Evolutionary conservation across 2,797 vertebrate species (phyloP).

Genomic region (Sebastes alutus): DNA sequence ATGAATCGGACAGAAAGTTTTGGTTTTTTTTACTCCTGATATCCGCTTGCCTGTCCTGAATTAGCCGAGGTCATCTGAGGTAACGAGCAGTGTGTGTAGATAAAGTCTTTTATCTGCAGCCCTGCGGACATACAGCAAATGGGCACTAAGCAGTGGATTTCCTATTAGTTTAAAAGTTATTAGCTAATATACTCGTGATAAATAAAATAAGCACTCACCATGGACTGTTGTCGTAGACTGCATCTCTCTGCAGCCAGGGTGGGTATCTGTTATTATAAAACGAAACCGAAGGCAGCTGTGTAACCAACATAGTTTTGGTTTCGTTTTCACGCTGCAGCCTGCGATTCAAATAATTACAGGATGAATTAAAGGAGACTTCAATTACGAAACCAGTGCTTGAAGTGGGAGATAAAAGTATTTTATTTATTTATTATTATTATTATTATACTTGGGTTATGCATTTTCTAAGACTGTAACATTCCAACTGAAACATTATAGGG

Average conservation of each 20-base stretch:
- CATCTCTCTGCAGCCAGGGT: not conserved
- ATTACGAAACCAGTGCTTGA: no score
- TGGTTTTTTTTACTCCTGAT: not conserved
- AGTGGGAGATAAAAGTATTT: no score
- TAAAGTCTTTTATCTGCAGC: not conserved
- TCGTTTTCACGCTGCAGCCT: slow-evolving; percentile 11
- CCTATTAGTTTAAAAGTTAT: not conserved
- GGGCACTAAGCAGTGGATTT: not conserved
- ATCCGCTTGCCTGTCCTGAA: not conserved
- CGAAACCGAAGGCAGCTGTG: slow-evolving; percentile 5
- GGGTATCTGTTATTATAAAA: not conserved
- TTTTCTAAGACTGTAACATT: no score
- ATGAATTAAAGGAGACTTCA: no score
- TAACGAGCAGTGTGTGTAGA: not conserved
- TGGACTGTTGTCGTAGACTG: not conserved
- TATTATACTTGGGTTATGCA: no score
- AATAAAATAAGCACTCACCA: slow-evolving; percentile 48
- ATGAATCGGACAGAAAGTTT: not conserved
- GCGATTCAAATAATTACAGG: not conserved
- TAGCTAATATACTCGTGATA: not conserved
- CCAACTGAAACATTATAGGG: no score
- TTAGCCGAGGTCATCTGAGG: slow-evolving; percentile 21
- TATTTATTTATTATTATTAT: no score
- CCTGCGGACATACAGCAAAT: not conserved
- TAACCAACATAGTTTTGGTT: slow-evolving; percentile 40